A percentile compares a stretch with the other conserved stretches of the same genome.
phyloP scores from a whole-genome alignment of 2,888 invertebrate species.

The Tachina lurida region DNA sequence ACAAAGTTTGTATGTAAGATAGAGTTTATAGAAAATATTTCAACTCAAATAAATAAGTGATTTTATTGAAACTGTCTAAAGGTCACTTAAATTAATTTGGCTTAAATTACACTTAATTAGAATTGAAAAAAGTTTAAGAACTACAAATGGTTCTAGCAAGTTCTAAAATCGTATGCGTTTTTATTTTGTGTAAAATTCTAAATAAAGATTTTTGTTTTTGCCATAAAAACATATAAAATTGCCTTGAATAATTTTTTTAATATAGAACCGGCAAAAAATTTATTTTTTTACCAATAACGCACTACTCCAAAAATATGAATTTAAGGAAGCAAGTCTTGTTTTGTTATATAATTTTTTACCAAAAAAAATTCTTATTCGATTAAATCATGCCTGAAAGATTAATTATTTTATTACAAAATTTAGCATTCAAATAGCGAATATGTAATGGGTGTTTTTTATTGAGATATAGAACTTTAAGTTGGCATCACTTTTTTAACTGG shows the following conservation, averaged over 20 bases:
- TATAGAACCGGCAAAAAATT: slow-evolving; percentile 13
- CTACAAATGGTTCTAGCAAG: slow-evolving; percentile 31
- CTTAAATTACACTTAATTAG: slow-evolving; percentile 54
- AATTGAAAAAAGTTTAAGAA: slow-evolving; percentile 18
- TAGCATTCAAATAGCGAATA: slow-evolving; percentile 38
- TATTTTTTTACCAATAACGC: slow-evolving; percentile 18
- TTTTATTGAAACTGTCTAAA: slow-evolving; percentile 34
- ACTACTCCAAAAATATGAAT: neutral
- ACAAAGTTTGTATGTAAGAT: neutral
- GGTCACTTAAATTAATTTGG: slow-evolving; percentile 54
- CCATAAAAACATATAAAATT: slow-evolving; percentile 15
- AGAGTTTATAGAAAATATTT: slow-evolving; percentile 2
- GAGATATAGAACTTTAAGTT: too few relatives aligned
- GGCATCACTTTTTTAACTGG: too few relatives aligned
- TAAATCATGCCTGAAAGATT: slow-evolving; percentile 54
- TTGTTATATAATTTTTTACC: slow-evolving; percentile 9
- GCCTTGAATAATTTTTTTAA: slow-evolving; percentile 2
- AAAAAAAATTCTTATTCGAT: slow-evolving; percentile 5
- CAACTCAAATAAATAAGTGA: slow-evolving; percentile 32
- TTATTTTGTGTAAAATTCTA: neutral
- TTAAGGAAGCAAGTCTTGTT: slow-evolving; percentile 50
- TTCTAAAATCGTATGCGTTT: neutral
- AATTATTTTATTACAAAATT: slow-evolving; percentile 61
- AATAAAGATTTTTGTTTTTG: slow-evolving; percentile 12
- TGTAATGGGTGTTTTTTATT: too few relatives aligned